These are phyloP conservation scores for silkworm (Bombyx mori) DNA, from an alignment of 1,140 invertebrate genomes.

Conservation along the genomic window DNA sequence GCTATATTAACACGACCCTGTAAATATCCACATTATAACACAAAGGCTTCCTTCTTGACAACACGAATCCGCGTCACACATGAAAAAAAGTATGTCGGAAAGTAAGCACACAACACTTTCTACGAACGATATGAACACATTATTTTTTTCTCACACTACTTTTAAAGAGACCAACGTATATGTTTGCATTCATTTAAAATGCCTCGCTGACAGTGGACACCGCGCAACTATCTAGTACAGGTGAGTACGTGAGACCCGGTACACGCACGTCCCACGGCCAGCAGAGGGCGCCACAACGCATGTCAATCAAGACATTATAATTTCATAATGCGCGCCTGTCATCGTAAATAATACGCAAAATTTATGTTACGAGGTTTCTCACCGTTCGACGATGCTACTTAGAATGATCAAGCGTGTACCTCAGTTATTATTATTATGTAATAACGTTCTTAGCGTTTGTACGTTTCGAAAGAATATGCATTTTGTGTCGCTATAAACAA, in stretches of 20 bases:
- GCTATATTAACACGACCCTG: too few relatives aligned
- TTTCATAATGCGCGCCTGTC: constrained; percentile 67
- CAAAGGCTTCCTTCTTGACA: too few relatives aligned
- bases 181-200: constrained; percentile 10
- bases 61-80: too few relatives aligned
- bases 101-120: too few relatives aligned
- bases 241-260: constrained; percentile 33
- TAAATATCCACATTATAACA: too few relatives aligned
- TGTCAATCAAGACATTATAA: constrained; percentile 62
- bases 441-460: too few relatives aligned
- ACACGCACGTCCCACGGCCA: constrained; percentile 37
- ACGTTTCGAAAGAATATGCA: too few relatives aligned
- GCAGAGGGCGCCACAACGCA: constrained; percentile 29
- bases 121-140: background rate
- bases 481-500: too few relatives aligned
- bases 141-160: constrained; percentile 1
- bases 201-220: constrained; percentile 11
- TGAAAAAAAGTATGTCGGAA: too few relatives aligned
- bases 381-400: constrained; percentile 50
- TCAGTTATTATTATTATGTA: constrained; percentile 35
- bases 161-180: constrained; percentile 2
- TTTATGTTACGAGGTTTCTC: constrained; percentile 70
- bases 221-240: constrained; percentile 35
- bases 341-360: constrained; percentile 70
- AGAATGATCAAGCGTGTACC: constrained; percentile 45